These are phyloP conservation scores for Zoanthus sociatus DNA, from an alignment of 92 coral and sea anemone species.

Conservation along the genomic window DNA sequence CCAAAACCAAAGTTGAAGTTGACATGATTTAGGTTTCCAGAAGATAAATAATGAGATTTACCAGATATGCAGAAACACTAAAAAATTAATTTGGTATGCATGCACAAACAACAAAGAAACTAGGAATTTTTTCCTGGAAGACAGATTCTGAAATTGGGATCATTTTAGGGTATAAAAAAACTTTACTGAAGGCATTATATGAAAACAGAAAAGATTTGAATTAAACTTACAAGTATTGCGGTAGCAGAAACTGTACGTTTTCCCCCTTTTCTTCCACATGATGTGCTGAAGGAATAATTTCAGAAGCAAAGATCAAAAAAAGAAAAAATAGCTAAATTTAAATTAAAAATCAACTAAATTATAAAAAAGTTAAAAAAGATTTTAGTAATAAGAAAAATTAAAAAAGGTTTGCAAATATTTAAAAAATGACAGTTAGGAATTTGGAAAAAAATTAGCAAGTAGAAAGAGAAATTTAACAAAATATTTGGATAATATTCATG, in stretches of 20 bases:
- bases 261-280: constrained; percentile 93
- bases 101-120: too few species aligned
- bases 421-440: too few species aligned
- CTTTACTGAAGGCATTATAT: too few species aligned
- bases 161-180: too few species aligned
- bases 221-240: constrained; percentile 57
- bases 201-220: neutral
- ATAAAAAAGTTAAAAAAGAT: neutral
- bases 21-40: neutral
- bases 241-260: constrained; percentile 66
- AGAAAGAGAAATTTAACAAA: too few species aligned
- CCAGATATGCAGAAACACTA: neutral
- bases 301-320: neutral
- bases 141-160: too few species aligned
- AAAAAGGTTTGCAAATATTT: too few species aligned
- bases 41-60: neutral
- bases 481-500: too few species aligned
- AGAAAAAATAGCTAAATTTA: neutral
- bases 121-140: too few species aligned
- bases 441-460: too few species aligned
- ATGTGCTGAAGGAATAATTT: constrained; percentile 66
- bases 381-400: too few species aligned
- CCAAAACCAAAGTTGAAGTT: neutral
- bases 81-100: too few species aligned
- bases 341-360: neutral